Evolutionary conservation across 1,140 invertebrate genomes (phyloP).

Genomic region (Euglossa dilemma): DNA sequence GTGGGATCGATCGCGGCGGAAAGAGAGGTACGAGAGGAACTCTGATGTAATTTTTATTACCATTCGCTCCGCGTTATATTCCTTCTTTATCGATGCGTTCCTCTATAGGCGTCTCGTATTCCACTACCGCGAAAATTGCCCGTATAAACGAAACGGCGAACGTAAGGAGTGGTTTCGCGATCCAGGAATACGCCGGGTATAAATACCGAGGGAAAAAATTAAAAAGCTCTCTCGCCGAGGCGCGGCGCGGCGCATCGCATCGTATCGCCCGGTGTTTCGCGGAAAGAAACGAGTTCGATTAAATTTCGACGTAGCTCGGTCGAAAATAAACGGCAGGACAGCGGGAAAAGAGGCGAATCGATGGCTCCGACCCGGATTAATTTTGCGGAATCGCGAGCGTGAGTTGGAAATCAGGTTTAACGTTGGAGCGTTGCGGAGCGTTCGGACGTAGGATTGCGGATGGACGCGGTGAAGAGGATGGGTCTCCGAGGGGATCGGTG

Average conservation of each 20-base stretch:
- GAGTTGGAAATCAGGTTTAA: constrained; percentile 60
- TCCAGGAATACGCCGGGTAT: neutral
- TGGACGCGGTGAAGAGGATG: constrained; percentile 45
- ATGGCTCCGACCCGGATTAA: constrained; percentile 48
- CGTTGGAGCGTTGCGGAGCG: constrained; percentile 36
- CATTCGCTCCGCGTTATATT: constrained; percentile 26
- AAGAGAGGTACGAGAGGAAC: neutral
- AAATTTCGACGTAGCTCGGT: constrained; percentile 25
- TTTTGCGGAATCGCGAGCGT: constrained; percentile 50
- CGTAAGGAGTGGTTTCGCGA: neutral
- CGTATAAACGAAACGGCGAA: neutral
- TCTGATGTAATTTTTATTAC: constrained; percentile 57
- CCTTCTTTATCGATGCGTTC: constrained; percentile 18
- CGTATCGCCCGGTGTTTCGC: neutral
- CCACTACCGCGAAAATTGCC: constrained; percentile 40
- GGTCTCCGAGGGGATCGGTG: constrained; percentile 66
- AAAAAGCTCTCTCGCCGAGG: neutral
- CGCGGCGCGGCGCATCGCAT: too few relatives aligned
- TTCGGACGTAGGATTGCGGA: constrained; percentile 34
- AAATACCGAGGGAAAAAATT: constrained; percentile 30
- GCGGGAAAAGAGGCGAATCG: constrained; percentile 18
- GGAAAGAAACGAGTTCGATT: constrained; percentile 47
- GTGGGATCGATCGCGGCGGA: constrained; percentile 23
- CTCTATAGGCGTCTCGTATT: neutral
- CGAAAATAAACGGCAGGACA: constrained; percentile 27